phyloP scores from a whole-genome alignment of 2,888 invertebrate genomes.

The Phymatocera aterrima region DNA sequence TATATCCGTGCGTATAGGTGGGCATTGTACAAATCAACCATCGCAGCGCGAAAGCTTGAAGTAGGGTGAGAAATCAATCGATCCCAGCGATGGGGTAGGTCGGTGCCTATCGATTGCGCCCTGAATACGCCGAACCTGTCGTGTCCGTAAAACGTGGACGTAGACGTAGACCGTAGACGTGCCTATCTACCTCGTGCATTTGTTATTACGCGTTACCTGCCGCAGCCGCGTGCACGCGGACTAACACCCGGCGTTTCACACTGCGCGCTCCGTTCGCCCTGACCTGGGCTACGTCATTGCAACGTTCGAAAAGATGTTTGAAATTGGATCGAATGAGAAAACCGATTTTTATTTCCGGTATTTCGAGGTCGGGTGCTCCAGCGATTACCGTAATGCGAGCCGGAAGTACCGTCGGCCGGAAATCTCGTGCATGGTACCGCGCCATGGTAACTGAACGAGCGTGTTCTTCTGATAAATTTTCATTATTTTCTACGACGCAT shows the following conservation, averaged over 20 bases:
- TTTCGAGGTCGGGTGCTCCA: too few species aligned
- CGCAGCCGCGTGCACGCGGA: background rate
- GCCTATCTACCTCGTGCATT: background rate
- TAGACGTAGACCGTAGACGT: background rate
- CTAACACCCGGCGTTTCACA: background rate
- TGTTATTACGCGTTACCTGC: background rate
- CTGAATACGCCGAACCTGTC: background rate
- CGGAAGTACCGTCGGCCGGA: too few species aligned
- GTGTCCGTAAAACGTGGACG: background rate
- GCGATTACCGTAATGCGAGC: too few species aligned
- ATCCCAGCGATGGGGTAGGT: slow-evolving; percentile 26
- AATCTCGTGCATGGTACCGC: too few species aligned
- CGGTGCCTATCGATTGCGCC: slow-evolving; percentile 25
- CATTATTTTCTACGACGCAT: too few species aligned
- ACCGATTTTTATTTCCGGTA: too few species aligned
- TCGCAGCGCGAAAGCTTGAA: background rate
- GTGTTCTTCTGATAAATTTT: too few species aligned
- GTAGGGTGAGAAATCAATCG: background rate
- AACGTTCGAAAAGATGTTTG: too few species aligned
- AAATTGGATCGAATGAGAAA: too few species aligned
- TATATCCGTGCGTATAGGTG: too few species aligned
- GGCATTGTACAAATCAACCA: too few species aligned
- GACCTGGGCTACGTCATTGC: background rate
- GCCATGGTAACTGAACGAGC: too few species aligned
- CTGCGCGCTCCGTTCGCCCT: background rate